phyloP scores from a whole-genome alignment of 2,888 invertebrate genomes.

The Glomeris marginata region DNA sequence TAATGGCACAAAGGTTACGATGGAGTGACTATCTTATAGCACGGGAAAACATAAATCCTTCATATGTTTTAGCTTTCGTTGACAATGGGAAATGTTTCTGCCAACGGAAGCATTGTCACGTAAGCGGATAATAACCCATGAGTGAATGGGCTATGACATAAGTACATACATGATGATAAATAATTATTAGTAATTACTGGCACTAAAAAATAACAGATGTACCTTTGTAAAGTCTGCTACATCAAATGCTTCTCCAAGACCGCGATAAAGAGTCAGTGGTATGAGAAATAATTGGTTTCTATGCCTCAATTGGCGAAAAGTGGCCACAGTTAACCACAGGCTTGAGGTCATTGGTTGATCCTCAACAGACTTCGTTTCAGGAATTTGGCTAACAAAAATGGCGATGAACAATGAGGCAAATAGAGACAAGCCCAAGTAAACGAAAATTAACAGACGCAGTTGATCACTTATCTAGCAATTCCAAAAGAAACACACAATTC shows the following conservation, averaged over 20 bases:
- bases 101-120: too few relatives aligned
- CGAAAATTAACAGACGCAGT: constrained; percentile 74
- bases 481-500: not conserved
- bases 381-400: constrained; percentile 74
- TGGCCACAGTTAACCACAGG: constrained; percentile 68
- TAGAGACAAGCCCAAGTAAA: constrained; percentile 73
- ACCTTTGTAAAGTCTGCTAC: constrained; percentile 49
- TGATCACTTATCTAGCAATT: constrained; percentile 35
- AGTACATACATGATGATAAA: too few relatives aligned
- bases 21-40: too few relatives aligned
- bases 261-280: constrained; percentile 90
- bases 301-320: constrained; percentile 76
- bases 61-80: too few relatives aligned
- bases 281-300: constrained; percentile 83
- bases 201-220: too few relatives aligned
- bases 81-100: too few relatives aligned
- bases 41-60: too few relatives aligned
- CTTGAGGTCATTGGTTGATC: constrained; percentile 45
- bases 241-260: constrained; percentile 94
- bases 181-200: too few relatives aligned
- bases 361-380: constrained; percentile 43
- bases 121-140: too few relatives aligned
- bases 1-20: too few relatives aligned
- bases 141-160: too few relatives aligned
- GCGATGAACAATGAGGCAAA: constrained; percentile 74